Base-by-base conservation (phyloP, 2,888 invertebrate species). In the Timema cristinae region DNA sequence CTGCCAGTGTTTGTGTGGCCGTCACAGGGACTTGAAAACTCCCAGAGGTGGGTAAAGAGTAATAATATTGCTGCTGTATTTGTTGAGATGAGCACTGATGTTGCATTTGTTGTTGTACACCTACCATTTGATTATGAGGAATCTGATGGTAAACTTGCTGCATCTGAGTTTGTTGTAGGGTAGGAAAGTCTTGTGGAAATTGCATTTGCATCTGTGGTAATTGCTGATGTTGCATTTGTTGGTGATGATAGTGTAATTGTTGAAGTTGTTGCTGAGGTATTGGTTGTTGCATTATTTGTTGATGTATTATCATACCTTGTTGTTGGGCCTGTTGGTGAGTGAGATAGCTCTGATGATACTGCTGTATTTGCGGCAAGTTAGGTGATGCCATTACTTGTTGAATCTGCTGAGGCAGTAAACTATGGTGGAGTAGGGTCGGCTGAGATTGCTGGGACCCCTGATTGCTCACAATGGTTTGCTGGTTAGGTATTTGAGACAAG, bases 101-200 rank as follows among this genome's bases (percentile, higher is more conserved):
- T 79, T 85, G 85, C 77, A 85, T 85, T 83, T 85, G 84, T 77
- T 85, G 85, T 76, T 85, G 85, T 68, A 79, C 85, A 73, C 85
- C 85, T 83, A 85, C 85, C 50, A 85, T 85, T 76, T 50, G 51
- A 75, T 85, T 15, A 32, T 52, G 15, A 16, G 63, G 15, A 7
- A 68, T 66, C 16, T 56, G 63, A 52, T 61, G 49, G 50, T 70
- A 70, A 16, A 70, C 70, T 76, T 47, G 52, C 52, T 70, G 70
- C 13, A 70, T 66, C 48, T 66, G 66, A 16, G 63, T 63, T 47
- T 70, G 70, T 66, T 61, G 16, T 15, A 50, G 47, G 16, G 56
- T 56, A 15, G 69, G 69, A 5, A 49, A 56, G 16, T 47, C 49
- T 7, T 16, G 13, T 49, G 63, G 70, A 11, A 52, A 51, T 66